phyloP scores from a whole-genome alignment of 2,888 invertebrate genomes.

The Syritta pipiens region DNA sequence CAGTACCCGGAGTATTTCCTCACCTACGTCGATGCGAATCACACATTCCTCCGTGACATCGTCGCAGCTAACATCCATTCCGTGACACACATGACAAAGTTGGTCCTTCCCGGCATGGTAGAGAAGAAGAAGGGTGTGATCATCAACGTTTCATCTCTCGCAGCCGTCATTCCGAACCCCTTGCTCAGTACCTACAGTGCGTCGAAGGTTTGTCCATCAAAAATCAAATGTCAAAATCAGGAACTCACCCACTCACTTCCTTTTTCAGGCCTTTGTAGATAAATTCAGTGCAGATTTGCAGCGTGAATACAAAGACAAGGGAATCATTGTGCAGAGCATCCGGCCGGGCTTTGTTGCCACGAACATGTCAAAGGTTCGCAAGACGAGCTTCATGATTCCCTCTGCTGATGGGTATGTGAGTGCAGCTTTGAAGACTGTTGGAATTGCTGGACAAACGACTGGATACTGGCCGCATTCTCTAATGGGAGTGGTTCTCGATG shows the following conservation, averaged over 20 bases:
- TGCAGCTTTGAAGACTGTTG: conserved; percentile 86
- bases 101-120: conserved; percentile 92
- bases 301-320: conserved; percentile 86
- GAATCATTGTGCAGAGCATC: conserved; percentile 89
- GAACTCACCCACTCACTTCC: not conserved
- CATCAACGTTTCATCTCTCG: conserved; percentile 93
- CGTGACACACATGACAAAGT: conserved; percentile 89
- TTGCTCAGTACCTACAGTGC: conserved; percentile 92
- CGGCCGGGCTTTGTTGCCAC: conserved; percentile 94
- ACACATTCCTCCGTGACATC: conserved; percentile 83
- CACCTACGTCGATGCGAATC: conserved; percentile 81
- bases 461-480: conserved; percentile 83
- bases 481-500: conserved; percentile 73
- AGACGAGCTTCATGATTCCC: conserved; percentile 87
- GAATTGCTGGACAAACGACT: conserved; percentile 85
- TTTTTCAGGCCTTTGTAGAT: conserved; percentile 86
- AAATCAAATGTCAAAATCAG: not conserved
- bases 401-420: conserved; percentile 86
- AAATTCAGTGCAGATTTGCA: conserved; percentile 89
- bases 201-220: conserved; percentile 84
- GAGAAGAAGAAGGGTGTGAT: conserved; percentile 89
- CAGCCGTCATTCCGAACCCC: conserved; percentile 90
- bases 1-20: conserved; percentile 90
- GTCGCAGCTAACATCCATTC: conserved; percentile 90
- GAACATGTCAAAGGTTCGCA: conserved; percentile 92